Evolutionary conservation across 2,888 invertebrate species (phyloP), one percentile per base, ranked within the genome.

Genomic region (Latrodectus elegans): DNA sequence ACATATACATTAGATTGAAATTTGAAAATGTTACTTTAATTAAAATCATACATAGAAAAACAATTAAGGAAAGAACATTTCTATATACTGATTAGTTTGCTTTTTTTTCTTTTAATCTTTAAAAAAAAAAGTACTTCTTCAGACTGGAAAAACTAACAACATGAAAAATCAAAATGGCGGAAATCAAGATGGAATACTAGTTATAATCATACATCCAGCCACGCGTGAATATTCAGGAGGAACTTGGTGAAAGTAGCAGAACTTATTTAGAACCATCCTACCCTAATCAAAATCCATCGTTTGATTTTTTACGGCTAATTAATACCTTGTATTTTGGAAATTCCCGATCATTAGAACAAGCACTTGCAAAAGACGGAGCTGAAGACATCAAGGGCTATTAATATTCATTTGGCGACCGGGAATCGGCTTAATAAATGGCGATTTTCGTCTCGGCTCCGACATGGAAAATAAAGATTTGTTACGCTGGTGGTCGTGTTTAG

Each of bases 281-380:
- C 14, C 55, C 72, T 79, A 84, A 84, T 84, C 84, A 84, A 49
- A 78, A 84, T 79, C 78, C 74, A 84, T 84, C 78, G 79, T 55
- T 68, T 81, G 51, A 64, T 74, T 74, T 76, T 84, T 71, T 71
- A 81, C 55, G 17, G 51, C 72, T 86, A 86, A 86, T 81, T 86
- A 86, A 86, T 86, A 81, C 81, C 72, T 86, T 81, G 86, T 86
- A 81, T 76, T 80, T 75, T 53, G 75, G 84, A 72, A 72, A 77
- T 60, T 65, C n/a, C 72, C 15, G 52, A 79, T 79, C 78, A 84
- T 84, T 79, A 74, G 68, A 68, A 78, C 74, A 84, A 73, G 67
- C 74, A 79, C 49, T 74, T 73, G 74, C 65, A 12, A 15, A 14
- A 22, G 71, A 38, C 53, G 67, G 26, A 14, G 52, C n/a, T 10